Base-by-base conservation (phyloP, 1,140 invertebrate genomes). In the Laodelphax striatellus region DNA sequence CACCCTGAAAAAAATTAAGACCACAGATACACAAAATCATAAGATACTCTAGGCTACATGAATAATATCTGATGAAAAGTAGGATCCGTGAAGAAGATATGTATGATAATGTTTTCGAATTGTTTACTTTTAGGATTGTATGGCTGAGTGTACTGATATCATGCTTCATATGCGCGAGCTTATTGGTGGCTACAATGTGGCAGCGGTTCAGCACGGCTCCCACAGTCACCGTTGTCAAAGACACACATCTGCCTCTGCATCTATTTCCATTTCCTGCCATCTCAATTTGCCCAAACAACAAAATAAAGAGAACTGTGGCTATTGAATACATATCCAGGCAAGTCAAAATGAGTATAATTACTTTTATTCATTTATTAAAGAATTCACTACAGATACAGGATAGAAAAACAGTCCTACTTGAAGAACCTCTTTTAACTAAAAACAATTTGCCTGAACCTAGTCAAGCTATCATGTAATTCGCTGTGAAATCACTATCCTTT, bases 201-300 rank as follows among this genome's bases (percentile, higher is more conserved):
- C 10, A 53, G 5, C 57, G 64, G 21, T 67, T 66, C 54, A 58
- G 53, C 14, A 50, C 55, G 13, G 61, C 62, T 28, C 65, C 65
- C 1, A 68, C 66, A 0, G 63, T 63, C 11, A 66, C 66, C 0
- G 60, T 66, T 14, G 67, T 72, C 9, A 66, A 67, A 43, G 67
- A 68, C 43, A 69, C 69, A 4, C 64, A 66, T 22, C 65, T 69
- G 24, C 68, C 69, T 5, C 43, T 72, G 0, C 59, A 70, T 42
- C 58, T 60, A 0, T 21, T 71, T 2, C 64, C 65, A 21, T 71
- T 71, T 54, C 70, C 70, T 13, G 67, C 68, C 0, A 64, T 71
- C 10, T 65, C 66, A 13, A 64, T 71, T 28, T 71, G 70, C 43
- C 66, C 69, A 10, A 59, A 58, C 13, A 57, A 67, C 57, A 69